Evolutionary conservation across 2,797 vertebrate species (phyloP), one percentile per base, ranked within the genome.

Genomic region (Synaphobranchus kaupii): DNA sequence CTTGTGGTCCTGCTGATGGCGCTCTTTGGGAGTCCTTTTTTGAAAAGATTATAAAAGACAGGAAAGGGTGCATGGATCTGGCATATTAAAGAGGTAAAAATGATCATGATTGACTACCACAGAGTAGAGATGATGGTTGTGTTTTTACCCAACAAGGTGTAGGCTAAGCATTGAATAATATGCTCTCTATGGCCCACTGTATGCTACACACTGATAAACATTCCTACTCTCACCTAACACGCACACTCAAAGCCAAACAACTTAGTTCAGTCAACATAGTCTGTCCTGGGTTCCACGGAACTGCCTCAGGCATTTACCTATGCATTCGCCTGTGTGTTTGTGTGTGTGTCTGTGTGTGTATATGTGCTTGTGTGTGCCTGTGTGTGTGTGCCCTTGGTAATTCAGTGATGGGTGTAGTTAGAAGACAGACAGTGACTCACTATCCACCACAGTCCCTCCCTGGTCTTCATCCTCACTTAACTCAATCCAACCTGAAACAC

Each of bases 391-490:
- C n/a, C 13, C 13, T 71, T 71, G 68, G n/a, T 71, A 71, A 31
- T 71, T 31, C 68, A 71, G n/a, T 31, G n/a, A 34, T 71, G 68
- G 68, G 68, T 71, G 68, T 31, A 34, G 2, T 71, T 31, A 28
- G 20, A 25, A 68, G 68, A 34, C 68, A 71, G 68, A 34, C 68
- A 71, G 68, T 34, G 68, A 71, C 68, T 71, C 68, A 71, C 68
- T 1, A 13, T 34, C 68, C 4, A 1, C 10, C n/a, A 28, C 68
- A 71, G 3, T 28, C n/a, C 31, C 7, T 12, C 68, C 60, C 22
- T 63, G 22, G 60, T 25, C 22, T n/a, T n/a, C 4, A 63, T 63
- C 22, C 60, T 63, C 22, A 28, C 12, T 34, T 34, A 31, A 28
- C 60, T 63, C 60, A 0, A 20, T 25, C 60, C 60, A 20, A 20